These are phyloP conservation scores for Papilio gigon DNA, from an alignment of 2,888 invertebrate genomes.

Conservation along the genomic window DNA sequence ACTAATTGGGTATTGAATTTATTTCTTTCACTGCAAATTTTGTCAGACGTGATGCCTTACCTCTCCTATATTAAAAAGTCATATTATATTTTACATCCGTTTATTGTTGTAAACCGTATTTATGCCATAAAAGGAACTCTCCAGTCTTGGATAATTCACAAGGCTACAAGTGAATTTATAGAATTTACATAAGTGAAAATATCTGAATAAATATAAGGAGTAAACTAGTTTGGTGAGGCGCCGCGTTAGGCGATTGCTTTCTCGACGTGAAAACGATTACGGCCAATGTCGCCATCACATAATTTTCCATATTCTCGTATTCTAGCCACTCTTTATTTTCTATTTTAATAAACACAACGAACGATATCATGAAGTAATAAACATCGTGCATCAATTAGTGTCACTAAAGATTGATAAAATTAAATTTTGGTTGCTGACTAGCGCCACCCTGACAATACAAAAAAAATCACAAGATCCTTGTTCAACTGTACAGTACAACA, in stretches of 20 bases:
- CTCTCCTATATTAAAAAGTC: too few relatives aligned
- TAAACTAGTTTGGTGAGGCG: slow-evolving; percentile 60
- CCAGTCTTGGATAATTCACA: slow-evolving; percentile 58
- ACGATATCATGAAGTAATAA: background rate
- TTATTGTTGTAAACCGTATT: too few relatives aligned
- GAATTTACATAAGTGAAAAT: slow-evolving; percentile 81
- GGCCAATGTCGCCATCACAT: slow-evolving; percentile 49
- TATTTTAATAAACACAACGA: slow-evolving; percentile 24
- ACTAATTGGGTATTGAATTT: too few relatives aligned
- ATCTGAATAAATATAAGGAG: slow-evolving; percentile 59
- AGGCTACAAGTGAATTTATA: slow-evolving; percentile 56
- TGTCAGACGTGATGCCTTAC: too few relatives aligned
- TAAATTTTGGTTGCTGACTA: too few relatives aligned
- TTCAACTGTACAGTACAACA: too few relatives aligned
- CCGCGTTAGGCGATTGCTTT: slow-evolving; percentile 58
- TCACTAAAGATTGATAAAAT: too few relatives aligned
- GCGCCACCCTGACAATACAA: too few relatives aligned
- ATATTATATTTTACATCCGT: too few relatives aligned
- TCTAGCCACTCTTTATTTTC: slow-evolving; percentile 34
- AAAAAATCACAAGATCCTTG: too few relatives aligned
- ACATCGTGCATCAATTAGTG: background rate
- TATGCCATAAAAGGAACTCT: background rate
- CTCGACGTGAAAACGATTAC: slow-evolving; percentile 58
- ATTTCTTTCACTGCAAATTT: too few relatives aligned
- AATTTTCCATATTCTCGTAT: slow-evolving; percentile 38